Base-by-base conservation (phyloP, 23 tunicate species). In the Halocynthia roretzi region DNA sequence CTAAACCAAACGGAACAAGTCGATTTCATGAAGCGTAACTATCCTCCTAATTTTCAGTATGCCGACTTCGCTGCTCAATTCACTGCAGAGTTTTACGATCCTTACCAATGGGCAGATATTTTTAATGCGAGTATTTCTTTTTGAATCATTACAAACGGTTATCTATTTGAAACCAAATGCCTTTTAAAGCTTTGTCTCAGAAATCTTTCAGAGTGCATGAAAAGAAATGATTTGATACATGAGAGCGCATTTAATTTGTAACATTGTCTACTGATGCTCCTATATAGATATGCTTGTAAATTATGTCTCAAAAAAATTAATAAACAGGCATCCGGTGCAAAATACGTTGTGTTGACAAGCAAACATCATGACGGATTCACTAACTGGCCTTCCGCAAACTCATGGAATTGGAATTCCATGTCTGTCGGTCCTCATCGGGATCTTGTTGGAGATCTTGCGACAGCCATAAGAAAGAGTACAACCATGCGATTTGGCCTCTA, bases 341-440 rank as follows among this genome's bases (percentile, higher is more conserved):
- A 82, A 40, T 86, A 86, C 60, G 70, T 80, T 20, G 91, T 81
- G 44, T 51, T 86, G 8, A 86, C 91, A 8, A 80, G 85, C 62
- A 86, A 86, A 66, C 97, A 91, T 82, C 97, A 91, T 65, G 97
- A 91, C 55, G 97, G 97, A 7, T 91, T 63, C 80, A 91, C 97
- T 5, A 82, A 85, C 68, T 91, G 97, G 97, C 97, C 97, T 22
- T 91, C 97, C 5, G 91, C 62, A 10, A 58, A 49, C 50, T 88
- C 95, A 15, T 88, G 87, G 81, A 88, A 83, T 77, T 88, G 95
- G 95, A 88, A 88, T 74, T 88, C 95, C 15, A 72, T 88, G 71
- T 87, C 79, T 75, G 88, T 88, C 66, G 95, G 95, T 9, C 91
- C 91, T 7, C 72, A 91, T 18, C 92, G 92, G 6, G 97, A 91